Base-by-base conservation (phyloP, 2,888 invertebrate genomes). In the Eilema griseolum region DNA sequence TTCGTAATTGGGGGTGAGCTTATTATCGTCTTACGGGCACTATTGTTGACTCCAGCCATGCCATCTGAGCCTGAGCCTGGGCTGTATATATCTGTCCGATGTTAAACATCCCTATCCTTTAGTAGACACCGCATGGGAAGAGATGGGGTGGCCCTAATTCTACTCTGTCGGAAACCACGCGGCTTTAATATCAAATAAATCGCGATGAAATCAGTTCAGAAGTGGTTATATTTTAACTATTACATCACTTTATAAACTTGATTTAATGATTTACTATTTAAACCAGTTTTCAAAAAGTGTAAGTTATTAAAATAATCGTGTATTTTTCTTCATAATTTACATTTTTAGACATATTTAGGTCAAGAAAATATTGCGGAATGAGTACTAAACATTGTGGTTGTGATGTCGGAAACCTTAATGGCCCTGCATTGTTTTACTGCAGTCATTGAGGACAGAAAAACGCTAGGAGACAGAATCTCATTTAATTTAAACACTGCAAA, bases 321-420 rank as follows among this genome's bases (percentile, higher is more conserved):
- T 2, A 56, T 33, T 33, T 65, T 31, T 23, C 16, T 33, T 33
- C 4, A 33, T 8, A 65, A 23, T 26, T 20, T 57, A 2, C 24
- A 57, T 57, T 57, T 57, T 46, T 33, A 26, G 10, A 1, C 2
- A 52, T 41, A 76, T 76, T 62, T 46, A 71, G 71, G 74, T 78
- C 73, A 72, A 78, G 74, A 73, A 76, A 78, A 70, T 70, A 66
- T 75, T 82, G 76, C 66, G 59, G 69, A 72, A 82, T 70, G 72
- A 37, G 20, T 41, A 70, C 63, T 69, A 1, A 52, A 57, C 74
- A 63, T 4, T 69, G 76, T 73, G 61, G 72, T 76, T 72, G 77
- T 85, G 85, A 86, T 87, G 76, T 78, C 84, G 85, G 84, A 84
- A 88, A 84, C 83, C 68, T 72, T 80, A 86, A 85, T 85, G 82